Evolutionary conservation across 2,113 vertebrate species (phyloP), one percentile per base, ranked within the genome.

Genomic region (Gadus chalcogrammus): DNA sequence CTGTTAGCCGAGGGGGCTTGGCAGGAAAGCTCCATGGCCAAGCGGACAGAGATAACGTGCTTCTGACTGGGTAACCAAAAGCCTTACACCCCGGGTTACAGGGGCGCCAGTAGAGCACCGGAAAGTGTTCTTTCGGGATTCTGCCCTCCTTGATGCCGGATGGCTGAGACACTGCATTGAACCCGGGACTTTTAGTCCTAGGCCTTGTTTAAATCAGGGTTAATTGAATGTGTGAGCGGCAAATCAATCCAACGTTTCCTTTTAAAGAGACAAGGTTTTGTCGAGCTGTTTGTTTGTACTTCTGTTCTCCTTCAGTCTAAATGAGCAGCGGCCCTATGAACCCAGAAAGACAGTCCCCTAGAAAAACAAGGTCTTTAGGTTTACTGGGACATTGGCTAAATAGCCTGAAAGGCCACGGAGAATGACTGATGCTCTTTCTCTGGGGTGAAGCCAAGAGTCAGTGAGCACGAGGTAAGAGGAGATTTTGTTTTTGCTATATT

Each of bases 221-320:
- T 48, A 48, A 13, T 48, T 8, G 42, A 48, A 13, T 12, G 8
- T 13, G 42, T 12, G 8, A 9, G 12, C 42, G 12, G 12, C 18
- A 20, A 58, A 72, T 42, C 73, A 12, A 58, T 17, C 65, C 71
- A 76, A 82, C 70, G 67, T 76, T 74, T 38, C 60, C 72, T 73
- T 72, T 35, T 35, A 48, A 12, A 11, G 42, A 48, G 42, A 48
- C 8, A 2, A 13, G 8, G 0, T 12, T 8, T 48, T 48, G 12
- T 48, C 8, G 12, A 9, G 12, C 8, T 48, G 6, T 48, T 48
- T 48, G 42, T 64, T 70, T 71, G 61, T 61, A 80, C 31, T 22
- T 4, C 1, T 22, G 2, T 3, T 61, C 67, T 67, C 68, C 76
- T 85, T 71, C 78, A 84, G 80, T 66, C 72, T 56, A 53, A 74